Evolutionary conservation across 2,797 vertebrate genomes (phyloP), one percentile per base, ranked within the genome.

Genomic region (Adrianichthys oophorus): DNA sequence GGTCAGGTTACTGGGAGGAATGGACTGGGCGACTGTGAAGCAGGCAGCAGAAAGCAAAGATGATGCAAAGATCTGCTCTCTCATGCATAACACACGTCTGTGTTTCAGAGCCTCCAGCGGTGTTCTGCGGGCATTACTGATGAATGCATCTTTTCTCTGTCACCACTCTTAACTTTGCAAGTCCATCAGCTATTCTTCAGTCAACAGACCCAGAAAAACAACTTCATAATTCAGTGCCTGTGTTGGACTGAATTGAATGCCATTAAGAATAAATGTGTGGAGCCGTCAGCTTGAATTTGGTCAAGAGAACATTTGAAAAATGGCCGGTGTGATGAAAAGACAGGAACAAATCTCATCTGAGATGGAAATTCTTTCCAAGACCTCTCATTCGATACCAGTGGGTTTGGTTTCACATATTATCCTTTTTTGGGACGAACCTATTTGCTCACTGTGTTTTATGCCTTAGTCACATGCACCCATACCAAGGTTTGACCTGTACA

Each of bases 161-260:
- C 56, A 19, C 75, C 66, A 56, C 64, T 76, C 65, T 69, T 58
- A 64, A 70, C 69, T 67, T 45, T 64, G 55, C 23, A 1, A 65
- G 56, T 65, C 79, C 50, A 70, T 74, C 48, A 50, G 42, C 68
- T 61, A 51, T 64, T 60, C 46, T 29, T 71, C 66, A 68, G 52
- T 74, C 70, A 67, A 74, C 74, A 71, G 50, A 52, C 45, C 51
- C 19, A 51, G 41, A 59, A 61, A 63, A 70, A 48, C 44, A 48
- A 50, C 70, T 72, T 74, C 67, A 72, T 82, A 71, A 84, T 79
- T 80, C 62, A 80, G 59, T 47, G 65, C 47, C 65, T 75, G 76
- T 78, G 79, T 82, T 73, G 66, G 78, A 71, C 43, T 52, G 59
- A 62, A 83, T 79, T 55, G 70, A 78, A 72, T 16, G 2, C 54